These are phyloP conservation scores for Hyphantria cunea DNA, from an alignment of 1,140 invertebrate species.

Conservation along the genomic window DNA sequence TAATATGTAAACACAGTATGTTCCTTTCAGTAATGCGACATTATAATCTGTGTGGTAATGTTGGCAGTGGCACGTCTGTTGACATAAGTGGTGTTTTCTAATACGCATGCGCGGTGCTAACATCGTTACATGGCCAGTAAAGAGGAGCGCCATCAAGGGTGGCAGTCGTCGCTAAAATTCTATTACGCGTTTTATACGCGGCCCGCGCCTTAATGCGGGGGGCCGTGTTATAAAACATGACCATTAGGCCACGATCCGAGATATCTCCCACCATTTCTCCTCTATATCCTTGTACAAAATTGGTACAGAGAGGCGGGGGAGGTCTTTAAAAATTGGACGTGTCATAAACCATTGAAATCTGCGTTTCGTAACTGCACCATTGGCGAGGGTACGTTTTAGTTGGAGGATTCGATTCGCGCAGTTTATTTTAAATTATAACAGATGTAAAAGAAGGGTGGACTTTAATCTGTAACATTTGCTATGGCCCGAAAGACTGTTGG, in stretches of 20 bases:
- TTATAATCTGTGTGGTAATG: slow-evolving; percentile 24
- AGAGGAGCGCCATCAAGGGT: slow-evolving; percentile 45
- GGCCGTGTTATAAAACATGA: slow-evolving; percentile 59
- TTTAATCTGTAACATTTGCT: slow-evolving; percentile 41
- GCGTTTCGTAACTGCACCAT: slow-evolving; percentile 39
- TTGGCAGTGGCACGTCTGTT: slow-evolving; percentile 35
- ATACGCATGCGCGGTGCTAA: slow-evolving; percentile 67
- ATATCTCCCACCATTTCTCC: slow-evolving; percentile 50
- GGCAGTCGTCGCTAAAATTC: slow-evolving; percentile 68
- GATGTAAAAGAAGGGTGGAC: slow-evolving; percentile 41
- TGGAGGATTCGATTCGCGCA: slow-evolving; percentile 72
- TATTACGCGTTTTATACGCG: slow-evolving; percentile 77
- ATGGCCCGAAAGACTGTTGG: slow-evolving; percentile 29
- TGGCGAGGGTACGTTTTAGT: slow-evolving; percentile 50
- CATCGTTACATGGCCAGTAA: slow-evolving; percentile 73
- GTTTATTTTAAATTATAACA: slow-evolving; percentile 78
- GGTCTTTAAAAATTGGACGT: slow-evolving; percentile 44
- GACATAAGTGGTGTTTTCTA: slow-evolving; percentile 41
- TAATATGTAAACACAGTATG: slow-evolving; percentile 12
- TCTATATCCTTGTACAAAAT: slow-evolving; percentile 37
- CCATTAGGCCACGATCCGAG: slow-evolving; percentile 59
- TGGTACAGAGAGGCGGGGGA: slow-evolving; percentile 37
- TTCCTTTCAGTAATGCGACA: slow-evolving; percentile 18
- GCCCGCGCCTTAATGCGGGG: slow-evolving; percentile 65
- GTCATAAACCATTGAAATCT: slow-evolving; percentile 69